Percentiles rank a stretch among this genome's conserved stretches.
Conservation (phyloP, 2,113 vertebrate species). For the Phrynosoma blainvillii region DNA sequence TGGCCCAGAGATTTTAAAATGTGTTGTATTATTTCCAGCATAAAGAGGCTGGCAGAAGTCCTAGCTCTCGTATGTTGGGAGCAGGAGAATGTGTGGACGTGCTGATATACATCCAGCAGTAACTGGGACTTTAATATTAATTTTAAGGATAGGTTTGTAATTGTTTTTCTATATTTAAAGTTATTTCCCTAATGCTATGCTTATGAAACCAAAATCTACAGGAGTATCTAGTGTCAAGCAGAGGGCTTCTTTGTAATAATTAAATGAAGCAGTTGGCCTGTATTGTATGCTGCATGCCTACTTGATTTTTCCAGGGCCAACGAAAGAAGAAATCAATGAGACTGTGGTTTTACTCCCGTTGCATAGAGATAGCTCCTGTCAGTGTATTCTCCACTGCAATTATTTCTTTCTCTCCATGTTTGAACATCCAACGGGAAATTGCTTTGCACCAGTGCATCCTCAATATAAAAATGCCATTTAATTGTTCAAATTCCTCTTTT, state of each 20-base stretch:
- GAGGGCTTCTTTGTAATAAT: background rate
- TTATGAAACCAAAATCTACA: background rate
- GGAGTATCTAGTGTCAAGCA: background rate
- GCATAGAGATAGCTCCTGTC: background rate
- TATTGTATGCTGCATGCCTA: background rate
- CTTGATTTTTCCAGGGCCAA: background rate
- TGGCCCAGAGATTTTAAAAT: background rate
- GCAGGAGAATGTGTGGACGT: background rate
- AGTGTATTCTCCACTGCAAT: background rate
- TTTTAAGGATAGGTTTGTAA: background rate
- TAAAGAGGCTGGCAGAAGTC: background rate
- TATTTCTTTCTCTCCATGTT: background rate
- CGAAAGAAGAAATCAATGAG: background rate
- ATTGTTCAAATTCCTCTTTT: background rate
- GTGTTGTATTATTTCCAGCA: background rate
- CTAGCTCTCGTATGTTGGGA: background rate
- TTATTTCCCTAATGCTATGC: background rate
- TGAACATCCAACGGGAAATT: background rate
- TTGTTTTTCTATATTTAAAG: background rate
- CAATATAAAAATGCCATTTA: background rate
- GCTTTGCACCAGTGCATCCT: background rate
- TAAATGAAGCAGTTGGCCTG: background rate
- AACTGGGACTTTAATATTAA: background rate
- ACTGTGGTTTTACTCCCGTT: background rate
- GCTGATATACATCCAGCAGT: background rate